Evolutionary conservation across 2,113 vertebrate species (phyloP).

Genomic region (Ciconia maguari): DNA sequence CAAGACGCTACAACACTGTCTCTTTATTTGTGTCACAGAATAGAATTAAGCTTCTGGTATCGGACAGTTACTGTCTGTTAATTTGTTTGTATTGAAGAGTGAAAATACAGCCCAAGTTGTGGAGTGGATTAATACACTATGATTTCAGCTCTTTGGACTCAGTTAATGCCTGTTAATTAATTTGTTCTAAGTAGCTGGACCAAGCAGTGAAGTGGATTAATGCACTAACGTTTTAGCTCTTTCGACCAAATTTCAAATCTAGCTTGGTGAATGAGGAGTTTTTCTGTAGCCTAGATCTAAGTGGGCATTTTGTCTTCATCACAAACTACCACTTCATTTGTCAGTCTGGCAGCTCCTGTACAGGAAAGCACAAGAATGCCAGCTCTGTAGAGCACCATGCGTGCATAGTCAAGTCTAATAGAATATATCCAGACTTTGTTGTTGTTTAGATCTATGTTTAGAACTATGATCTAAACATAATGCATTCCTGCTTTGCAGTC

Average conservation of each 20-base stretch:
- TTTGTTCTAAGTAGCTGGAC: slow-evolving; percentile 8
- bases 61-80: background rate
- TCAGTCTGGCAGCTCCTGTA: slow-evolving; percentile 37
- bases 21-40: background rate
- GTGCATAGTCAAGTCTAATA: background rate
- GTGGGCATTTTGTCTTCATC: slow-evolving; percentile 67
- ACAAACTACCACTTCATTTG: slow-evolving; percentile 51
- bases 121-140: slow-evolving; percentile 37
- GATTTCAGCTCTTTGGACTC: slow-evolving; percentile 16
- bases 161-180: slow-evolving; percentile 43
- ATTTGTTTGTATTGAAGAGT: slow-evolving; percentile 1
- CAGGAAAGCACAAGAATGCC: background rate
- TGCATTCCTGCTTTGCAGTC: background rate
- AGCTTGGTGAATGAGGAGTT: background rate
- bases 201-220: slow-evolving; percentile 47
- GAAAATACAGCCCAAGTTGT: background rate
- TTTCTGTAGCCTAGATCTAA: background rate
- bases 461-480: background rate
- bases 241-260: background rate
- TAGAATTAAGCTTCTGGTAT: background rate
- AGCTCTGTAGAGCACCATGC: background rate
- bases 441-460: background rate
- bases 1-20: background rate
- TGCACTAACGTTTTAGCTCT: background rate
- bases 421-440: background rate